Evolutionary conservation across 30 jellyfish, hydroid and myxozoan species (phyloP), one percentile per base, ranked within the genome.

Genomic region (Aurelia aurita): DNA sequence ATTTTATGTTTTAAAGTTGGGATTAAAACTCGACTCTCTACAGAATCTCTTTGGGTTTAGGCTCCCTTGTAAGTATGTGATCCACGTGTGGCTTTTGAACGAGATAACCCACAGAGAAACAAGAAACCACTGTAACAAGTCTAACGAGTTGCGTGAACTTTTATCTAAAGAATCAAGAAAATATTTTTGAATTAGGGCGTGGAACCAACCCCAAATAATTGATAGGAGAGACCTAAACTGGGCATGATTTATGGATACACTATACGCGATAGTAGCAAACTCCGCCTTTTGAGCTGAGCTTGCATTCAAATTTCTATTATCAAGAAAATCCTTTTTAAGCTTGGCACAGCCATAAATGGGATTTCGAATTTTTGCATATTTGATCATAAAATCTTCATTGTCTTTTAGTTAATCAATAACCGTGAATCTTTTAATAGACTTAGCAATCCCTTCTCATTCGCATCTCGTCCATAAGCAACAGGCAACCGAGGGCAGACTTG

Each of bases 361-460:
- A 67, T 67, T 67, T 25, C 7, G 16, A 25, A 67, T 67, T 67
- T 67, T 67, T 45, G 46, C 26, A 45, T 67, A 16, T 26, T 19
- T 31, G 39, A 67, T 67, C 79, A n/a, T 21, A 28, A 67, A 15
- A 67, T 67, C 79, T 67, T 35, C 28, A 29, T 51, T 67, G 79
- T 67, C 58, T 32, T n/a, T 29, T 3, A 0, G 79, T 45, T 19
- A 22, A 51, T 55, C 39, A 67, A 67, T 31, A 67, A 21, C 58
- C 26, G 58, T 25, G 79, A 67, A 35, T 29, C 34, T 21, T 5
- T 61, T 19, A 61, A 61, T 61, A 18, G 19, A 19, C 29, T 39
- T 55, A 10, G 67, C 67, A 12, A 0, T 55, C 15, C 29, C 19
- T 19, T 55, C n/a, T 22, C 67, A 55, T 55, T 55, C 29, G 14